Evolutionary conservation across 2,113 vertebrate species (phyloP).

Genomic region (Neolamprologus toae): DNA sequence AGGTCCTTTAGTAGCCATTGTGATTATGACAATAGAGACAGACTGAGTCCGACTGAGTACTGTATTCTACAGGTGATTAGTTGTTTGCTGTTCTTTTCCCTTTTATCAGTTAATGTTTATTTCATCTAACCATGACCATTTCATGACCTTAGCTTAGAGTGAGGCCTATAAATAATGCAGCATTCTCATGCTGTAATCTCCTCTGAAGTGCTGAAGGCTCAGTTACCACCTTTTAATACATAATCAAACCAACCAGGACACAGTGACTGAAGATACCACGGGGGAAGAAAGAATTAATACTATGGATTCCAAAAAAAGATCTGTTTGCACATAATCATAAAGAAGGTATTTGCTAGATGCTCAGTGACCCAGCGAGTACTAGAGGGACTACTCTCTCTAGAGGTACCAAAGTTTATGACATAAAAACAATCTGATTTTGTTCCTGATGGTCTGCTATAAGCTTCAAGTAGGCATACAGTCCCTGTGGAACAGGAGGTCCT

Average conservation of each 20-base stretch:
- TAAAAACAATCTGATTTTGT: background rate
- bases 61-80: background rate
- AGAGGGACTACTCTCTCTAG: background rate
- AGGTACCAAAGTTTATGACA: background rate
- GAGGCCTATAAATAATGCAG: background rate
- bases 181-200: background rate
- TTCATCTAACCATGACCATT: background rate
- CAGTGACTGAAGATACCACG: background rate
- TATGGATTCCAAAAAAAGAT: background rate
- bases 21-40: background rate
- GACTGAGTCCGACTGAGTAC: background rate
- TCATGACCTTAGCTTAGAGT: background rate
- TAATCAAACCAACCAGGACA: background rate
- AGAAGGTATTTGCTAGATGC: background rate
- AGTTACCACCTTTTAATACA: background rate
- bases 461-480: background rate
- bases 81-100: background rate
- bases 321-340: background rate
- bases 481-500: background rate
- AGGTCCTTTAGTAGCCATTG: background rate
- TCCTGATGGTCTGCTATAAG: background rate
- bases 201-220: background rate
- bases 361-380: background rate
- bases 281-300: background rate
- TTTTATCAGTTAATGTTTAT: background rate